Percentiles rank a stretch among this genome's conserved stretches.
phyloP scores from a whole-genome alignment of 2,113 vertebrate species.

The Hydropotes inermis region DNA sequence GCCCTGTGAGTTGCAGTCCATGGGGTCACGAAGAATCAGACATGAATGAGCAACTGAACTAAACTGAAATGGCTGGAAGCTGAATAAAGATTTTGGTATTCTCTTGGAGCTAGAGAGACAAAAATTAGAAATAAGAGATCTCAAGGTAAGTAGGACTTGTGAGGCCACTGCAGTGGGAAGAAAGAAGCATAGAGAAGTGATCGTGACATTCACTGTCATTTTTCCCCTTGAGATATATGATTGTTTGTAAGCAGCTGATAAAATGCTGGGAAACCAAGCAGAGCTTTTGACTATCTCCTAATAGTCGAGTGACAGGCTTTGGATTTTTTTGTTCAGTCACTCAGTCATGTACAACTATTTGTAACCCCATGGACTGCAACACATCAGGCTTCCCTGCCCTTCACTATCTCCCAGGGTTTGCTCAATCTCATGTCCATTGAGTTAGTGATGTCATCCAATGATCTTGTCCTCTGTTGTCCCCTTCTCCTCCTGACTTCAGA shows the following conservation, averaged over 20 bases:
- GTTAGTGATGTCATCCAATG: background rate
- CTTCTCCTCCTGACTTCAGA: background rate
- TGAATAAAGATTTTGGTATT: background rate
- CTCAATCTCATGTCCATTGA: background rate
- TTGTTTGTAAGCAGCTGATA: background rate
- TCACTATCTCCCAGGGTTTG: background rate
- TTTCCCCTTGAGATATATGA: background rate
- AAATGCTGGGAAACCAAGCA: background rate
- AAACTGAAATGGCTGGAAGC: background rate
- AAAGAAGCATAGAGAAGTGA: background rate
- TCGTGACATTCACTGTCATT: background rate
- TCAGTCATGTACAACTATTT: background rate
- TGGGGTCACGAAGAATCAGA: background rate
- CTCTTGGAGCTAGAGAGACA: background rate
- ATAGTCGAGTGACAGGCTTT: background rate
- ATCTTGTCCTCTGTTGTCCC: background rate
- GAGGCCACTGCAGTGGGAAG: background rate
- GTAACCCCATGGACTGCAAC: background rate
- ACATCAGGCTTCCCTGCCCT: rapidly evolving
- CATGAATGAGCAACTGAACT: background rate
- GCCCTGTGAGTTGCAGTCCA: background rate
- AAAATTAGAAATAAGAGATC: background rate
- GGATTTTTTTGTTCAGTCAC: background rate
- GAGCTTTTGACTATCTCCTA: background rate
- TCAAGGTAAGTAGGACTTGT: background rate